Evolutionary conservation across 1,140 invertebrate genomes (phyloP).

Genomic region (Drosophila albomicans): DNA sequence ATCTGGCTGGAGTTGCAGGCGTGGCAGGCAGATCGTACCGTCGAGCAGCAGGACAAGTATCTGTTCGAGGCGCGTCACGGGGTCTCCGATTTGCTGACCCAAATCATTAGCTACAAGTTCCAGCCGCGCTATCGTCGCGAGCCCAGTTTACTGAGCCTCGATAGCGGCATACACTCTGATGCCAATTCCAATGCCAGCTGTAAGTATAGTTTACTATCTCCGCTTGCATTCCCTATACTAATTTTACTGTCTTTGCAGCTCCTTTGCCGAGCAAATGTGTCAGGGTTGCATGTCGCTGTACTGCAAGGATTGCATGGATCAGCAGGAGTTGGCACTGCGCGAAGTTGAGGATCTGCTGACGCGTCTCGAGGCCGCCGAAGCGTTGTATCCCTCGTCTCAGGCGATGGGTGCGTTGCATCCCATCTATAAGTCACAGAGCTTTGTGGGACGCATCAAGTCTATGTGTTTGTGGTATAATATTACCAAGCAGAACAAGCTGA

Average conservation of each 20-base stretch:
- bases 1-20: constrained; percentile 96
- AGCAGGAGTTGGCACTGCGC: constrained; percentile 89
- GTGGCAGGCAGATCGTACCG: constrained; percentile 89
- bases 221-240: not conserved
- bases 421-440: constrained; percentile 88
- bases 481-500: constrained; percentile 92
- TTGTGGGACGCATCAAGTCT: constrained; percentile 89
- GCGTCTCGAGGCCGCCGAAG: constrained; percentile 91
- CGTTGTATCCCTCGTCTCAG: constrained; percentile 93
- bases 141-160: constrained; percentile 67
- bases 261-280: constrained; percentile 74
- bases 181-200: constrained; percentile 80
- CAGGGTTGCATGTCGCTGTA: constrained; percentile 89
- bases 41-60: constrained; percentile 91
- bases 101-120: constrained; percentile 91
- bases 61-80: constrained; percentile 90
- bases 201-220: constrained; percentile 35
- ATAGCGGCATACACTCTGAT: constrained; percentile 77
- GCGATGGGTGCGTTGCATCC: constrained; percentile 91
- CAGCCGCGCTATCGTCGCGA: constrained; percentile 67
- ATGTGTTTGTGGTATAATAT: constrained; percentile 97
- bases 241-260: constrained; percentile 37
- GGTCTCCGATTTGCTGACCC: constrained; percentile 89
- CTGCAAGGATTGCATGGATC: constrained; percentile 89
- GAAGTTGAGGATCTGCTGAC: constrained; percentile 90